phyloP scores from a whole-genome alignment of 1,140 invertebrate species.

The Paraescarpia echinospica region DNA sequence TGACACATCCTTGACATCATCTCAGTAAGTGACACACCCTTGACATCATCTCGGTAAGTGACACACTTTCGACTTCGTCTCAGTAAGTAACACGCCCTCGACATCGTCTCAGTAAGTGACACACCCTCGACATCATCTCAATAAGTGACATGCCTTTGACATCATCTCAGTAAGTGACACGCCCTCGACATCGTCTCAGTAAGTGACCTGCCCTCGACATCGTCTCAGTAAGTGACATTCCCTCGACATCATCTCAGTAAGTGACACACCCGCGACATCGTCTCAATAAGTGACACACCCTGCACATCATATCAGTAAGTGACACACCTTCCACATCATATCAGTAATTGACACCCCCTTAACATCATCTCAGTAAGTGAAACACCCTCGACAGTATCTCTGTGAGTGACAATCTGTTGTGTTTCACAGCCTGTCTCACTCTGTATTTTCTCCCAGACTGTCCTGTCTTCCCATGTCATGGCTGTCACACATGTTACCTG shows the following conservation, averaged over 20 bases:
- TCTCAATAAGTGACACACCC: constrained; percentile 18
- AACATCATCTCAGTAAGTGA: constrained; percentile 20
- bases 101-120: constrained; percentile 20
- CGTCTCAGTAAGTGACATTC: constrained; percentile 21
- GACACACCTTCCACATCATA: neutral
- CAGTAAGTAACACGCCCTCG: constrained; percentile 14
- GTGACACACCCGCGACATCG: neutral
- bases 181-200: constrained; percentile 16
- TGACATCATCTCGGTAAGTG: constrained; percentile 59
- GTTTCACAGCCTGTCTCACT: too few species aligned
- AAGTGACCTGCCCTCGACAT: constrained; percentile 57
- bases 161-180: constrained; percentile 22
- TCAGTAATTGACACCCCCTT: constrained; percentile 20
- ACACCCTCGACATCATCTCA: constrained; percentile 58
- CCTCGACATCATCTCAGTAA: constrained; percentile 19
- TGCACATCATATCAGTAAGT: constrained; percentile 59
- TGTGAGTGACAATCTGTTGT: constrained; percentile 16
- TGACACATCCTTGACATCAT: constrained; percentile 58
- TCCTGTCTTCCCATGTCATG: too few species aligned
- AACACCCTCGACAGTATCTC: constrained; percentile 58
- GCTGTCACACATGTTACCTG: too few species aligned
- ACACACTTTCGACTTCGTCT: constrained; percentile 58
- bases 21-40: constrained; percentile 18
- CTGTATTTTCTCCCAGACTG: too few species aligned
- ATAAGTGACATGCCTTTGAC: neutral